Conservation (phyloP, 1,140 invertebrate species). For the Mercenaria mercenaria region DNA sequence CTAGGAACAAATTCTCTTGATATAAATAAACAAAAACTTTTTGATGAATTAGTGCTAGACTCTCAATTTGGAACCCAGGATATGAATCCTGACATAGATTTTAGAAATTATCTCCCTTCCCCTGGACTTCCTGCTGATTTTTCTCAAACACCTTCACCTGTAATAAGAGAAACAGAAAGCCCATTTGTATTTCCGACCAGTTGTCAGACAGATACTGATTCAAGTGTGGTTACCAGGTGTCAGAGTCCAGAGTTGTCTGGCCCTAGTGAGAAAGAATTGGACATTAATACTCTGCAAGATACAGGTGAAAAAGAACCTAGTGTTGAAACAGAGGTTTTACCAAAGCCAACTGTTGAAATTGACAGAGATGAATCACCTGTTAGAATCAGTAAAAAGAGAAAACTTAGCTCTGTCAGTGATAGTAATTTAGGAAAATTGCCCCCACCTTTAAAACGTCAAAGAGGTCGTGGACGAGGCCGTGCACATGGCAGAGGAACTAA, state of each 20-base stretch:
- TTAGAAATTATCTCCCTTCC: not conserved
- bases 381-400: not conserved
- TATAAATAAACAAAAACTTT: not conserved
- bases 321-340: not conserved
- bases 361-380: not conserved
- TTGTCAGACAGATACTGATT: not conserved
- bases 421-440: not conserved
- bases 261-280: not conserved
- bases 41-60: not conserved
- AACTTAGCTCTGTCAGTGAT: not conserved
- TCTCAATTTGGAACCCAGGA: conserved; percentile 6
- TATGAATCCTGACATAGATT: conserved; percentile 31
- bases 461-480: not conserved
- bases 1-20: not conserved
- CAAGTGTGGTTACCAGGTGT: not conserved
- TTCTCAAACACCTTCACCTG: not conserved
- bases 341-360: not conserved
- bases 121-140: not conserved
- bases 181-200: not conserved
- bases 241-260: not conserved
- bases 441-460: not conserved
- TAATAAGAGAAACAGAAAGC: not conserved
- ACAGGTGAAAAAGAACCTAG: not conserved
- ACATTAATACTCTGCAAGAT: not conserved
- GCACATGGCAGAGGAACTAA: not conserved